phyloP scores from a whole-genome alignment of 2,797 vertebrate species.

The Erpetoichthys calabaricus region DNA sequence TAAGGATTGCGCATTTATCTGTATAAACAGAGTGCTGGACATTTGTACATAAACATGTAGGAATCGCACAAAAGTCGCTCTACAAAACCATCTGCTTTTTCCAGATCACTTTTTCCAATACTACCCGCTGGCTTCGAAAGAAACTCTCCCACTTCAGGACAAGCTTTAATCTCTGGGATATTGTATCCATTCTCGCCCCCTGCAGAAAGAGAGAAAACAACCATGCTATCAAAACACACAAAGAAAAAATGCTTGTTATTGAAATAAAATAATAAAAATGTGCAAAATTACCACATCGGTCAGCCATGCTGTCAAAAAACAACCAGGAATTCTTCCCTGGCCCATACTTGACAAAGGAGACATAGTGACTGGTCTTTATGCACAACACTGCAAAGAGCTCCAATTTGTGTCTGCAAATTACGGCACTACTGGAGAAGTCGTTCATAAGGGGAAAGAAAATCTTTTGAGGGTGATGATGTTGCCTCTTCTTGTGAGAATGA shows the following conservation, averaged over 20 bases:
- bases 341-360: conserved; percentile 62
- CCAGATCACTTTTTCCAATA: conserved; percentile 26
- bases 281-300: conserved; percentile 36
- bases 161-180: conserved; percentile 51
- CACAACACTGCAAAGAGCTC: conserved; percentile 62
- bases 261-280: no score
- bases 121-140: conserved; percentile 38
- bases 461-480: conserved; percentile 31
- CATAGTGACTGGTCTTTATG: conserved; percentile 66
- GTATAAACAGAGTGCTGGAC: conserved; percentile 12
- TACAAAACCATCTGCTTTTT: conserved; percentile 35
- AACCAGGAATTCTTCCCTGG: conserved; percentile 49
- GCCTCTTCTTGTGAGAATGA: conserved; percentile 38
- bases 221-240: not conserved
- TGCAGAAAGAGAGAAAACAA: conserved; percentile 14
- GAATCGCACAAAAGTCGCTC: conserved; percentile 49
- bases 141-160: conserved; percentile 48
- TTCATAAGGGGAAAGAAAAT: conserved; percentile 20
- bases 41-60: conserved; percentile 61
- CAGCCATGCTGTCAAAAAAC: conserved; percentile 71
- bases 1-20: not conserved
- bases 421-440: conserved; percentile 9
- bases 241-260: not conserved
- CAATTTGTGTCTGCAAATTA: conserved; percentile 33
- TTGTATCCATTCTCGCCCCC: conserved; percentile 51